Conservation (phyloP, 2,797 vertebrate genomes). For the Pelodytes ibericus region DNA sequence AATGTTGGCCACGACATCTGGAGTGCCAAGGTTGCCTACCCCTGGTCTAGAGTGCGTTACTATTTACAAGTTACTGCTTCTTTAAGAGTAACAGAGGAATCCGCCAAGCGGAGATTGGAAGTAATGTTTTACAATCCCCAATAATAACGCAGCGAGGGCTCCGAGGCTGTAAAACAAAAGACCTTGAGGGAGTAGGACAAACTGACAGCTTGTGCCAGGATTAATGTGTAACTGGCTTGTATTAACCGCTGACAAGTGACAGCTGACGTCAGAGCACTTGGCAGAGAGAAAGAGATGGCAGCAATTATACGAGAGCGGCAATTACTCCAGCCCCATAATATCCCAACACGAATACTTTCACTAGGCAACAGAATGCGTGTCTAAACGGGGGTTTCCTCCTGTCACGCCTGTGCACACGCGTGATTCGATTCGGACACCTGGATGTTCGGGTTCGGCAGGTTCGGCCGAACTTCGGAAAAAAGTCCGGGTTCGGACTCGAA, state of each 20-base stretch:
- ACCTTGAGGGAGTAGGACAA: conserved; percentile 50
- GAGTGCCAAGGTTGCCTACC: too few species aligned
- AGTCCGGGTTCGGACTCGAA: too few species aligned
- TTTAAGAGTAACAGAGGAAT: background rate
- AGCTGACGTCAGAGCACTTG: conserved; percentile 45
- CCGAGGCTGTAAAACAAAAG: conserved; percentile 33
- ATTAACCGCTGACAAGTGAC: conserved; percentile 45
- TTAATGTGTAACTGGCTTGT: conserved; percentile 54
- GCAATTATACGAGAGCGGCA: conserved; percentile 49
- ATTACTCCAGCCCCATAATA: conserved; percentile 49
- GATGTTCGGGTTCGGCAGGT: too few species aligned
- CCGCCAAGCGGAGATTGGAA: conserved; percentile 9
- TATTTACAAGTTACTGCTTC: background rate
- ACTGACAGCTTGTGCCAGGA: conserved; percentile 48
- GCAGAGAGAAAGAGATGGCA: conserved; percentile 14
- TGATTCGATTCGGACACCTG: background rate
- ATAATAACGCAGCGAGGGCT: conserved; percentile 4
- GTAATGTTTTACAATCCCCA: conserved; percentile 8
- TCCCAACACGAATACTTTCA: conserved; percentile 45
- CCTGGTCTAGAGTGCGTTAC: too few species aligned
- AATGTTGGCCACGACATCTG: too few species aligned
- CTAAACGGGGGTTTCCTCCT: conserved; percentile 19
- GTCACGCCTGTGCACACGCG: conserved; percentile 1
- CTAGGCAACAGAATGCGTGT: conserved; percentile 43
- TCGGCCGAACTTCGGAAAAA: too few species aligned